These are phyloP conservation scores for Neoascia interrupta DNA, from an alignment of 2,888 invertebrate genomes.

Conservation along the genomic window DNA sequence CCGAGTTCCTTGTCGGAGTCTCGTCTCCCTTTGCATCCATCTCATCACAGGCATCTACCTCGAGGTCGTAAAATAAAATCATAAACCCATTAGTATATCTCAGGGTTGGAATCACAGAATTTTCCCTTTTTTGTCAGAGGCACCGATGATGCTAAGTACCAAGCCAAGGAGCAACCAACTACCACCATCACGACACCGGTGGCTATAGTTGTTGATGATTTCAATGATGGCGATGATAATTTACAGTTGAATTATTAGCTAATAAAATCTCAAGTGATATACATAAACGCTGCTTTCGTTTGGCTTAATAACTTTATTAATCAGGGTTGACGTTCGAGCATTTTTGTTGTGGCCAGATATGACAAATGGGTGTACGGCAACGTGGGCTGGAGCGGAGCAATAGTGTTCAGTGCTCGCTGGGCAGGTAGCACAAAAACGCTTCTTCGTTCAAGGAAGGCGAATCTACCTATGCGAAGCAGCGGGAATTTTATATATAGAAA, in stretches of 20 bases:
- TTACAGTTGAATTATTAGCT: conserved; percentile 66
- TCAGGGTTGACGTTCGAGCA: conserved; percentile 63
- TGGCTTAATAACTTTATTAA: conserved; percentile 69
- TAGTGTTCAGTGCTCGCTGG: neutral
- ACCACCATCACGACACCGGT: neutral
- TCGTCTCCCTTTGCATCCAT: conserved; percentile 1
- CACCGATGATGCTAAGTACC: neutral
- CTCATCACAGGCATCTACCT: conserved; percentile 18
- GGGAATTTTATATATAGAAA: conserved; percentile 33
- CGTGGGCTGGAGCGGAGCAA: conserved; percentile 3
- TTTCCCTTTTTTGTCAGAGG: neutral
- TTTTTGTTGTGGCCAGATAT: conserved; percentile 52
- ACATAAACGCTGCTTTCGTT: conserved; percentile 65
- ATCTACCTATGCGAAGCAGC: conserved; percentile 24
- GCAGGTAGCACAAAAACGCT: neutral
- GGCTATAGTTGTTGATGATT: conserved; percentile 43
- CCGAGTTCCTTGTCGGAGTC: too few species aligned
- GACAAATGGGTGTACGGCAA: conserved; percentile 38
- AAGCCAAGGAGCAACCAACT: conserved; percentile 8
- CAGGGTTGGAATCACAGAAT: conserved; percentile 26
- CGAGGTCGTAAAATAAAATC: conserved; percentile 51
- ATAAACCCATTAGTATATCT: conserved; percentile 61
- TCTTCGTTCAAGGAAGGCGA: neutral
- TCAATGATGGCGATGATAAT: conserved; percentile 60
- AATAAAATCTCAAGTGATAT: conserved; percentile 67